Evolutionary conservation across 2,888 invertebrate genomes (phyloP).

Genomic region (Dusona sp.): DNA sequence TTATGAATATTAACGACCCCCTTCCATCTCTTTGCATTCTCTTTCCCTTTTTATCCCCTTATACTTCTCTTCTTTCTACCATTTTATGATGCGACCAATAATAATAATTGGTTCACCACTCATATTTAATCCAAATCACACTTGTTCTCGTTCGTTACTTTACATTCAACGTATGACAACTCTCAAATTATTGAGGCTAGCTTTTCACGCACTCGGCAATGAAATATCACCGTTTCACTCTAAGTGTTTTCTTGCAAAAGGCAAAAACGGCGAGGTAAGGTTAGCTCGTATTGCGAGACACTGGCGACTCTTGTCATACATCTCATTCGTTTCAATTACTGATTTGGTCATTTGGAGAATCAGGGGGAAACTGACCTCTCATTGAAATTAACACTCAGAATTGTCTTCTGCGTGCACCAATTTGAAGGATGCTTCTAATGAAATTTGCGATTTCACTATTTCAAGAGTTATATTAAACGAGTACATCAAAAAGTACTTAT

Average conservation of each 20-base stretch:
- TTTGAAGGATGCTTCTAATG: not conserved
- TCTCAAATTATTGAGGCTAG: slow-evolving; percentile 75
- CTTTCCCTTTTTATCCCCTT: slow-evolving; percentile 18
- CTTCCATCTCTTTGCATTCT: slow-evolving; percentile 29
- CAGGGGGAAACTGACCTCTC: slow-evolving; percentile 34
- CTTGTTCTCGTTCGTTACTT: slow-evolving; percentile 46
- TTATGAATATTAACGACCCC: slow-evolving; percentile 76
- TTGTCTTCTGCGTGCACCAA: not conserved
- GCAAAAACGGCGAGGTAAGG: slow-evolving; percentile 26
- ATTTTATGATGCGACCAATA: slow-evolving; percentile 71
- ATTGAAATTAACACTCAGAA: slow-evolving; percentile 28
- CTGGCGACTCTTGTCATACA: not conserved
- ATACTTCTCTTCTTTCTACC: slow-evolving; percentile 46
- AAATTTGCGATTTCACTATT: not conserved
- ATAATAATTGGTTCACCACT: slow-evolving; percentile 75
- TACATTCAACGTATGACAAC: slow-evolving; percentile 22
- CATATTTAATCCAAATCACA: slow-evolving; percentile 59
- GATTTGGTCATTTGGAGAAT: slow-evolving; percentile 52
- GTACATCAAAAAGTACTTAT: not conserved
- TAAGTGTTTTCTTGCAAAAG: slow-evolving; percentile 47
- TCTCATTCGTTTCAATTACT: slow-evolving; percentile 54
- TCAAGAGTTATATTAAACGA: not conserved
- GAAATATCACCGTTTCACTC: slow-evolving; percentile 45
- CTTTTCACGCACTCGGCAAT: slow-evolving; percentile 72
- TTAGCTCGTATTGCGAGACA: slow-evolving; percentile 8